Evolutionary conservation across 2,888 invertebrate species (phyloP), one percentile per base, ranked within the genome.

Genomic region (Campoplex nolae): DNA sequence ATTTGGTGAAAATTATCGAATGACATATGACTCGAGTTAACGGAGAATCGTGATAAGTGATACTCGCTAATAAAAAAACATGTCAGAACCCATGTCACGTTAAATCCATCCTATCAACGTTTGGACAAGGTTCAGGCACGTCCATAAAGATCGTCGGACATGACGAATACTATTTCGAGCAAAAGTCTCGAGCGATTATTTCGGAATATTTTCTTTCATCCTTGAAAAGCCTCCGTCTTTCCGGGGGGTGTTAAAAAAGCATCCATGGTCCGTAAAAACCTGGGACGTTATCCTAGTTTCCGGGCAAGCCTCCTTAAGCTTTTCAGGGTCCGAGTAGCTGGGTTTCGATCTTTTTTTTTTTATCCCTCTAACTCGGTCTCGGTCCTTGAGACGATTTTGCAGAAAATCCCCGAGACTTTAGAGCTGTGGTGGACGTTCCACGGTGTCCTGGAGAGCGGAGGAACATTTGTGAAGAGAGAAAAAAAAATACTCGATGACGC

Each of bases 81-180:
- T 75, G 83, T 87, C 83, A 83, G 68, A 68, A 88, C 88, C 88
- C 86, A 83, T 70, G 82, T 88, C 88, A 85, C 65, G 56, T 71
- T 54, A 86, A 88, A 85, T 83, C 86, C 84, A 32, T 35, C 32
- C 56, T 77, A 83, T 86, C 83, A 80, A 51, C 83, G 65, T 51
- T 58, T 45, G 77, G 62, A 70, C 83, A 84, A 56, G 48, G 73
- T 87, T 75, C 81, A 68, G 62, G 28, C 56, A 74, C 73, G 67
- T 48, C 71, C 65, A 74, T 6, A 42, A 83, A 45, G 79, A 84
- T 3, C 38, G 38, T 75, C 71, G 71, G 76, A 58, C 73, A 54
- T 42, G 42, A 75, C 42, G 56, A 79, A 88, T 38, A 62, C 23
- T 23, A 23, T 86, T 58, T 58, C 23, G 42, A 6, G 23, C 42